phyloP scores from a whole-genome alignment of 1,140 invertebrate genomes.

The Pogonus chalceus region DNA sequence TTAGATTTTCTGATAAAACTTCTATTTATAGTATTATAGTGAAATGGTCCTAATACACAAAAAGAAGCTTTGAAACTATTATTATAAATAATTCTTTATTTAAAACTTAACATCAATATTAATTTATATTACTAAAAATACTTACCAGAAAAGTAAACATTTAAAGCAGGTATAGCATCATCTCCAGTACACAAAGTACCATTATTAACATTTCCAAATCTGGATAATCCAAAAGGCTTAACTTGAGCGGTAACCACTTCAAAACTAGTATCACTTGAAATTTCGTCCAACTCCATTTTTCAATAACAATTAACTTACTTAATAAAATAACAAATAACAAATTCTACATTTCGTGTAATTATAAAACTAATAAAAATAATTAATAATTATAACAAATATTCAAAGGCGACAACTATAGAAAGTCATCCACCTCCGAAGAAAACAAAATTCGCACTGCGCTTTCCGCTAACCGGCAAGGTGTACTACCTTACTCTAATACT shows the following conservation, averaged over 20 bases:
- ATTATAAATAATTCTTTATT: constrained; percentile 12
- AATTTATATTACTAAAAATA: constrained; percentile 4
- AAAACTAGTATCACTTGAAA: neutral
- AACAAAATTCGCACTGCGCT: too few species aligned
- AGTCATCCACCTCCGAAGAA: too few species aligned
- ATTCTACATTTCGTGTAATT: too few species aligned
- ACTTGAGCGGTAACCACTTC: neutral
- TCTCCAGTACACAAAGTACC: neutral
- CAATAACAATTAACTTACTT: neutral
- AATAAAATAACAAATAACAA: too few species aligned
- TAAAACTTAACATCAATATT: constrained; percentile 5
- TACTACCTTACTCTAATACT: too few species aligned
- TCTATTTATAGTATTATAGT: too few species aligned
- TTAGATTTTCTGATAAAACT: too few species aligned
- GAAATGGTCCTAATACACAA: too few species aligned
- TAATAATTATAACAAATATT: too few species aligned
- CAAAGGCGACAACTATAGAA: too few species aligned
- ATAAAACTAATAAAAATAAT: too few species aligned
- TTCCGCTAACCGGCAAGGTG: too few species aligned
- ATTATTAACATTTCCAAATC: neutral
- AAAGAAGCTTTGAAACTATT: neutral
- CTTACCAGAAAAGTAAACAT: constrained; percentile 22
- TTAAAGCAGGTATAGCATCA: constrained; percentile 16
- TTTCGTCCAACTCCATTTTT: neutral
- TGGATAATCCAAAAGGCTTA: neutral